phyloP scores from a whole-genome alignment of 2,113 vertebrate genomes.

The Amblyornis subalaris region DNA sequence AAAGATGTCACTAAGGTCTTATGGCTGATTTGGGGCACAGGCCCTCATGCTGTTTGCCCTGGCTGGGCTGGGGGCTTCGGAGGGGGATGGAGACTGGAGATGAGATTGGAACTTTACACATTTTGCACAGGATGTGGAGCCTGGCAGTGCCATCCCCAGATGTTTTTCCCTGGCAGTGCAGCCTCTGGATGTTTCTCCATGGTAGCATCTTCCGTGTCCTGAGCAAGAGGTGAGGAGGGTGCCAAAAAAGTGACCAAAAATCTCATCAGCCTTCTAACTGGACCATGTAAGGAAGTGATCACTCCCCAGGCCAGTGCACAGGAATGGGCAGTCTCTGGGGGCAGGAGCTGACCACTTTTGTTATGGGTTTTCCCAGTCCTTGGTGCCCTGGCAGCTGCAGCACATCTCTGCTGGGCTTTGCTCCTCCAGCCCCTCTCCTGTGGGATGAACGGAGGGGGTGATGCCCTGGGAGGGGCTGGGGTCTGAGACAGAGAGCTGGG shows the following conservation, averaged over 20 bases:
- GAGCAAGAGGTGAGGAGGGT: background rate
- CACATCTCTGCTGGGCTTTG: background rate
- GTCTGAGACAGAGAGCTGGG: background rate
- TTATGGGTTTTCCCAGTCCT: rapidly evolving
- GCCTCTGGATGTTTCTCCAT: background rate
- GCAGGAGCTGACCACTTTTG: background rate
- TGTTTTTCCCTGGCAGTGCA: background rate
- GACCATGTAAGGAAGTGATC: rapidly evolving
- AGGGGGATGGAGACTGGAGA: rapidly evolving
- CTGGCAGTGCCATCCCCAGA: background rate
- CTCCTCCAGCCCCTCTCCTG: background rate
- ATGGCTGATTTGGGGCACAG: rapidly evolving
- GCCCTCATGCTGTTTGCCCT: background rate
- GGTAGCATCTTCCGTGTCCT: rapidly evolving
- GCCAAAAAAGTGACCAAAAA: background rate
- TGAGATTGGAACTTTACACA: rapidly evolving
- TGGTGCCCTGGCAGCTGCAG: background rate
- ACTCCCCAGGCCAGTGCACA: rapidly evolving
- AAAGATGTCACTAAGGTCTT: rapidly evolving
- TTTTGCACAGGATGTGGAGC: rapidly evolving
- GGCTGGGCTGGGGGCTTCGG: background rate
- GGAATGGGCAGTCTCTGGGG: rapidly evolving
- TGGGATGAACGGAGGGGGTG: background rate
- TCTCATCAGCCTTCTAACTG: rapidly evolving
- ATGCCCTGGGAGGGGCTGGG: background rate